Evolutionary conservation across 2,113 vertebrate genomes (phyloP), one percentile per base, ranked within the genome.

Genomic region (Sinocyclocheilus rhinocerous): DNA sequence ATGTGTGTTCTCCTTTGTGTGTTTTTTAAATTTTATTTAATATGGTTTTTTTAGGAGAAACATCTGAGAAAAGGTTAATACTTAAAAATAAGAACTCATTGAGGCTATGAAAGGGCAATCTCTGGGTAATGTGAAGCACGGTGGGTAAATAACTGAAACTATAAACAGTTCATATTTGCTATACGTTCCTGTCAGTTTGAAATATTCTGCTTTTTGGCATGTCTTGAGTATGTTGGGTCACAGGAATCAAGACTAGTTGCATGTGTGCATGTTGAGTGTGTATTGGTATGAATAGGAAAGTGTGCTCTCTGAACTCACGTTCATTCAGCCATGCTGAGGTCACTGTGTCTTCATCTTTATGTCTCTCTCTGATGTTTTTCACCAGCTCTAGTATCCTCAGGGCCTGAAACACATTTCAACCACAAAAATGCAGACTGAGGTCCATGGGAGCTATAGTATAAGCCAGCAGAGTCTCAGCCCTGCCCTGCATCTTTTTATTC

Each of bases 401-500:
- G 42, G 11, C 33, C 36, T 33, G 50, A 69, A 50, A 72, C 69
- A 76, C 39, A 59, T 81, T 61, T 80, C 75, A 45, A 33, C 55
- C 20, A 36, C 29, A 85, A 24, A 42, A 85, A 83, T 72, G 78
- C 85, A 82, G 26, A n/a, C n/a, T 4, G 16, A 57, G 65, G 70
- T 73, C 70, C 57, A 33, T 22, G 36, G 87, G 82, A 88, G 86
- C 77, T 82, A 39, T n/a, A n/a, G n/a, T n/a, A n/a, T 59, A 81
- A 83, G 82, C 83, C 67, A 63, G 72, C 69, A 65, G 33, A 24
- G 45, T 29, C 88, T 42, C 63, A 85, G 57, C 18, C 80, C 72
- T 55, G 72, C 39, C 5, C 85, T 22, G 29, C 81, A 90, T 90
- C 75, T 91, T 91, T 91, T 91, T 85, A 91, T 91, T 90, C 89